Percentiles rank a stretch among this genome's conserved stretches.
These are phyloP conservation scores for Microctenopoma steveboyesi DNA, from an alignment of 2,797 vertebrate genomes.

Conservation along the genomic window DNA sequence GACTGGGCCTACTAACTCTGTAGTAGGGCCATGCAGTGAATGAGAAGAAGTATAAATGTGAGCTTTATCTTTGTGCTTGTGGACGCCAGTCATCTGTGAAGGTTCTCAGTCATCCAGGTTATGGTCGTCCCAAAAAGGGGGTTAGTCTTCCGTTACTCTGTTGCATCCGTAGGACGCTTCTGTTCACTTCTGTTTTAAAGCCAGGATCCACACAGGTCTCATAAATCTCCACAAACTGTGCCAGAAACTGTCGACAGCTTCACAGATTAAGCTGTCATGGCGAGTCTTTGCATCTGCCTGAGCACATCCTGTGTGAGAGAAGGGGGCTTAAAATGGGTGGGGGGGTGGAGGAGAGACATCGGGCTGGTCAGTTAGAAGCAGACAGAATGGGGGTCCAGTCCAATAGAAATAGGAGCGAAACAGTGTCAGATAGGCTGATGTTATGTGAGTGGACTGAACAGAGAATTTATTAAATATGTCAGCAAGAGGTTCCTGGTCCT, in stretches of 20 bases:
- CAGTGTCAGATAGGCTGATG: too few relatives aligned
- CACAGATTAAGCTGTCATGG: constrained; percentile 48
- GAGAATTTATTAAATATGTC: too few relatives aligned
- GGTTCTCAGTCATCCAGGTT: too few relatives aligned
- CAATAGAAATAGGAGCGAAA: too few relatives aligned
- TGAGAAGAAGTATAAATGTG: neutral
- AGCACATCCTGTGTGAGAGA: constrained; percentile 24
- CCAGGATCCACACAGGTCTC: constrained; percentile 27
- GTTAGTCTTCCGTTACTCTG: constrained; percentile 17
- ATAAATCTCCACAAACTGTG: constrained; percentile 40
- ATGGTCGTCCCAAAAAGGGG: neutral
- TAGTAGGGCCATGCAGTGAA: constrained; percentile 1
- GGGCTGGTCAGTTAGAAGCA: constrained; percentile 30
- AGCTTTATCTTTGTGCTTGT: neutral
- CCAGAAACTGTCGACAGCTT: constrained; percentile 30
- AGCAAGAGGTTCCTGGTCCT: too few relatives aligned
- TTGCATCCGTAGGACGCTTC: constrained; percentile 22
- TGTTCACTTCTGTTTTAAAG: constrained; percentile 18
- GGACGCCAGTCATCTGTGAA: constrained; percentile 13
- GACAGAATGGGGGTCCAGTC: neutral
- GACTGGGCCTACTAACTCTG: neutral
- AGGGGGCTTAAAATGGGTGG: neutral
- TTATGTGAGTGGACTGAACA: too few relatives aligned
- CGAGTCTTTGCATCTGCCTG: constrained; percentile 46
- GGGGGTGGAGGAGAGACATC: neutral